Evolutionary conservation across 2,888 invertebrate species (phyloP).

Genomic region (Machimus atricapillus): DNA sequence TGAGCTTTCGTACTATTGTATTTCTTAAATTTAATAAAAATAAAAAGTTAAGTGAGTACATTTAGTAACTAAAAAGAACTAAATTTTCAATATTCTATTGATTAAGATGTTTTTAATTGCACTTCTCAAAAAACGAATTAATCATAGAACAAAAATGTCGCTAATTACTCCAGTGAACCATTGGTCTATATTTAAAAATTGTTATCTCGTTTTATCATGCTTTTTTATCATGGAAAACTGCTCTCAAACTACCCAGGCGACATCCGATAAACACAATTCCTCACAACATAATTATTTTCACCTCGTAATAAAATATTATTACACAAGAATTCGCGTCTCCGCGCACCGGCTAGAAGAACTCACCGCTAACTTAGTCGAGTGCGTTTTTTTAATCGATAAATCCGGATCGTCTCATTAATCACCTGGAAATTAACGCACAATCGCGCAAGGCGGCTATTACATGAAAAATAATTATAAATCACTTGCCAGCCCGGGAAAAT

Average conservation of each 20-base stretch:
- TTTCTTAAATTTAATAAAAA: too few species aligned
- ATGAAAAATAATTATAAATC: slow-evolving; percentile 36
- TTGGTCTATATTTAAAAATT: not conserved
- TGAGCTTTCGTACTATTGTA: too few species aligned
- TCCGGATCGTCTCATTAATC: slow-evolving; percentile 26
- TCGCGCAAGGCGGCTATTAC: slow-evolving; percentile 27
- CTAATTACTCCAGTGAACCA: not conserved
- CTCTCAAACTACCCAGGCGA: slow-evolving; percentile 19
- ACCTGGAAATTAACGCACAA: slow-evolving; percentile 24
- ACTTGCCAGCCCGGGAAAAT: not conserved
- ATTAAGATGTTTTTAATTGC: not conserved
- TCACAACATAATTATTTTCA: slow-evolving; percentile 25
- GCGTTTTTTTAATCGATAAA: not conserved
- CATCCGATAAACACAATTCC: slow-evolving; percentile 5
- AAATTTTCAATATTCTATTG: not conserved
- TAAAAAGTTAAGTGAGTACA: too few species aligned
- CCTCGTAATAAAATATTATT: not conserved
- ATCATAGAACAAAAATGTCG: not conserved
- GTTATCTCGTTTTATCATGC: not conserved
- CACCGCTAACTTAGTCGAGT: not conserved
- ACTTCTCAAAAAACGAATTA: not conserved
- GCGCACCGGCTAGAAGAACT: not conserved
- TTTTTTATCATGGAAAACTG: not conserved
- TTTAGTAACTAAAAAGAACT: too few species aligned
- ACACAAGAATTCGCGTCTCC: slow-evolving; percentile 5